These are phyloP conservation scores for Zingel zingel DNA, from an alignment of 2,113 vertebrate species.

Conservation along the genomic window DNA sequence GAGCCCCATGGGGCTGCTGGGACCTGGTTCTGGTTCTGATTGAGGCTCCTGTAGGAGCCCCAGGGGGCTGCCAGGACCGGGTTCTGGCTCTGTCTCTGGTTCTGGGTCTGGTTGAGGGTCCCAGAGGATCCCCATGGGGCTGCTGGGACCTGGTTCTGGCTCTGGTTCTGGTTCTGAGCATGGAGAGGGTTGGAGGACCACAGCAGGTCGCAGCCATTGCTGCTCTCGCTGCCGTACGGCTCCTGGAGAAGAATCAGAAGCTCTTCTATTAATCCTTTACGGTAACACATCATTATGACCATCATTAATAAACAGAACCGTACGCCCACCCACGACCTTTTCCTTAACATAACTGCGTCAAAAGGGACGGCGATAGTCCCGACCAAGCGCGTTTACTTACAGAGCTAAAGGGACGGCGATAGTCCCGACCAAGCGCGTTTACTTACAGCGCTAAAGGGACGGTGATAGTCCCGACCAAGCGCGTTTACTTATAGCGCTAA, in stretches of 20 bases:
- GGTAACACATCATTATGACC: too few relatives aligned
- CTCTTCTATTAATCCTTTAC: too few relatives aligned
- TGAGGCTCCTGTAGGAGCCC: background rate
- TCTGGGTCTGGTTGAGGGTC: conserved; percentile 29
- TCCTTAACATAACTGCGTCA: too few relatives aligned
- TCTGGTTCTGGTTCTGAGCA: background rate
- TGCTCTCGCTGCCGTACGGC: conserved; percentile 82
- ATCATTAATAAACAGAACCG: too few relatives aligned
- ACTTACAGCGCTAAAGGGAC: too few relatives aligned
- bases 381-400: too few relatives aligned
- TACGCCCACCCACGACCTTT: too few relatives aligned
- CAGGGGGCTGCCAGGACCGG: conserved; percentile 41
- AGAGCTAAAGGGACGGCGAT: too few relatives aligned
- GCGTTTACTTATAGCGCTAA: too few relatives aligned
- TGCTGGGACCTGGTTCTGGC: background rate
- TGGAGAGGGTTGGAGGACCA: conserved; percentile 82
- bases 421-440: too few relatives aligned
- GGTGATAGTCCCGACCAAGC: too few relatives aligned
- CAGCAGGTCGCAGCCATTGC: conserved; percentile 73
- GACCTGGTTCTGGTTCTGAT: background rate
- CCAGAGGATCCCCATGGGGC: background rate
- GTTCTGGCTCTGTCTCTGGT: conserved; percentile 72
- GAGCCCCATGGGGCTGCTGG: background rate
- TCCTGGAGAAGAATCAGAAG: conserved; percentile 80
- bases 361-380: too few relatives aligned